Conservation (phyloP, 1,140 invertebrate genomes). For the Bombus vancouverensis region DNA sequence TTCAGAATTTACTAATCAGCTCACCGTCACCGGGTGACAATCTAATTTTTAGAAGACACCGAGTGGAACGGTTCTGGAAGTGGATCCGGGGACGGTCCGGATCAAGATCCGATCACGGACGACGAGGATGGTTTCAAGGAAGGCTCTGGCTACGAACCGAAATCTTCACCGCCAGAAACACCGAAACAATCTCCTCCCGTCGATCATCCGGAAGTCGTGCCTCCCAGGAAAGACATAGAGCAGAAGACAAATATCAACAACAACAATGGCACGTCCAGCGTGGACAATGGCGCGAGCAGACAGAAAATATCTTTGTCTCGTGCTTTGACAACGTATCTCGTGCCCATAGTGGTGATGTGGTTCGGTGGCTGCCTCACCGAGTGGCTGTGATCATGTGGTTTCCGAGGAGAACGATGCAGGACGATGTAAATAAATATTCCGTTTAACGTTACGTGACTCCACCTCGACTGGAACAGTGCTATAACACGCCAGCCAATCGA, state of each 20-base stretch:
- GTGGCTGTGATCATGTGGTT: conserved; percentile 87
- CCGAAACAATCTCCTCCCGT: conserved; percentile 62
- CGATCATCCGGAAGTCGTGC: conserved; percentile 59
- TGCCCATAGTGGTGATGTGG: conserved; percentile 92
- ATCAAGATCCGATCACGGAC: conserved; percentile 82
- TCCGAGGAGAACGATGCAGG: conserved; percentile 57
- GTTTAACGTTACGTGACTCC: background rate
- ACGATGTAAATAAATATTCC: conserved; percentile 75
- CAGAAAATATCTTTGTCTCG: conserved; percentile 85
- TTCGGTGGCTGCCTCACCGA: conserved; percentile 91
- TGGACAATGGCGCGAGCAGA: conserved; percentile 80
- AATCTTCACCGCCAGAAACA: conserved; percentile 56
- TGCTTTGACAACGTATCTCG: conserved; percentile 88
- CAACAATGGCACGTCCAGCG: conserved; percentile 60
- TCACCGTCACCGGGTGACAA: background rate
- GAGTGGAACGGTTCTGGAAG: conserved; percentile 83
- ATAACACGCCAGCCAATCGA: background rate
- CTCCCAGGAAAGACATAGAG: conserved; percentile 73
- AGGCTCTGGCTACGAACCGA: conserved; percentile 76
- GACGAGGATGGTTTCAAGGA: conserved; percentile 80
- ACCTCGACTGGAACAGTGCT: background rate
- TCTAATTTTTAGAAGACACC: conserved; percentile 80
- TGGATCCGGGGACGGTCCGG: conserved; percentile 83
- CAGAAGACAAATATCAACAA: conserved; percentile 68
- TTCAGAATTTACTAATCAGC: background rate